Evolutionary conservation across 2,113 vertebrate species (phyloP), one percentile per base, ranked within the genome.

Genomic region (Pterocles gutturalis): DNA sequence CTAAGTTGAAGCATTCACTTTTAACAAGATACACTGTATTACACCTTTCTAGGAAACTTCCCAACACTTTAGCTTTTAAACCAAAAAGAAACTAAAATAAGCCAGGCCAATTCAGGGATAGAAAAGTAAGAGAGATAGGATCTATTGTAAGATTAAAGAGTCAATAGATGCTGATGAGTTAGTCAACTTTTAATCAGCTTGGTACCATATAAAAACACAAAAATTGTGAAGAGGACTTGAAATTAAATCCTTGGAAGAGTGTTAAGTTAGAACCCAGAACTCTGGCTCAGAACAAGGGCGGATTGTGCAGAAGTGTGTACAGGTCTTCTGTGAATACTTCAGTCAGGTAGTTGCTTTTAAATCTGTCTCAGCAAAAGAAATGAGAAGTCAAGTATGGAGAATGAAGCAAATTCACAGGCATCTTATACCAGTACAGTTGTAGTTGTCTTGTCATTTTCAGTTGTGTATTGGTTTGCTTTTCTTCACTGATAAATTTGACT

Each of bases 21-120:
- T 66, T 60, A 85, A 93, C 64, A 87, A 84, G 81, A 66, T 33
- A 49, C 19, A 13, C 34, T 88, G 61, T 65, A 49, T 75, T 91
- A 36, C 41, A 80, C 64, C 89, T 92, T 83, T 85, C 89, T 66
- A 92, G 89, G 94, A 96, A 96, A 95, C 57, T 94, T 97, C 88
- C 61, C 76, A 83, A 58, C 58, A 84, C 83, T 79, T 96, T 33
- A 91, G 76, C 28, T 94, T 96, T 95, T 67, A 77, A 82, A 82
- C 11, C 49, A 91, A 82, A 85, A 78, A 75, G 38, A 80, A 66
- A 54, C 7, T 18, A 20, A 25, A 76, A 87, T 6, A 86, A 49
- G 16, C 46, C 73, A 94, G 62, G 57, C 28, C 38, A 90, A 49
- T 53, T 83, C 78, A 82, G 45, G 49, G 76, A 92, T 83, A 89